Evolutionary conservation across 2,113 vertebrate species (phyloP).

Genomic region (Dinomys branickii): DNA sequence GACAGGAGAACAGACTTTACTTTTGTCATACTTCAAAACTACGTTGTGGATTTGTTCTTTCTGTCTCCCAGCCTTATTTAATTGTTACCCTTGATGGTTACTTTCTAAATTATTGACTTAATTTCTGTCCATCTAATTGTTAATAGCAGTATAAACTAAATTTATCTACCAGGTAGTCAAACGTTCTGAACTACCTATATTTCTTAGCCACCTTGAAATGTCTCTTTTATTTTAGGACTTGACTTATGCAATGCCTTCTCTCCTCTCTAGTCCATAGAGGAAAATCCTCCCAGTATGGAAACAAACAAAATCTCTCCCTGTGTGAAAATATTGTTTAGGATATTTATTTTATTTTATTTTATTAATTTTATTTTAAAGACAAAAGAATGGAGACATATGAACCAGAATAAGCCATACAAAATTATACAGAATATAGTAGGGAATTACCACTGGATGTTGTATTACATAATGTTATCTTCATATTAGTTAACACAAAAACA

Average conservation of each 20-base stretch:
- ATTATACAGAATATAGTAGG: too few species aligned
- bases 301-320: neutral
- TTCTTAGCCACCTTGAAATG: neutral
- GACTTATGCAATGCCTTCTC: neutral
- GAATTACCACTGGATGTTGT: too few species aligned
- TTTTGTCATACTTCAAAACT: neutral
- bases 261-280: neutral
- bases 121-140: neutral
- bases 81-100: neutral
- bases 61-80: neutral
- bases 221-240: neutral
- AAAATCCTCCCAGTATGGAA: neutral
- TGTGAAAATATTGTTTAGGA: neutral
- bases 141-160: neutral
- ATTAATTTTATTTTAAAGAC: too few species aligned
- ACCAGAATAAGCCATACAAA: too few species aligned
- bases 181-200: neutral
- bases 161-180: neutral
- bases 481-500: too few species aligned
- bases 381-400: too few species aligned
- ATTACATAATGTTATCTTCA: too few species aligned
- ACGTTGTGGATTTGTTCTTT: neutral
- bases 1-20: neutral
- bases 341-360: too few species aligned
- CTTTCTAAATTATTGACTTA: neutral